Base-by-base conservation (phyloP, 2,888 invertebrate species). In the Cenopis cana region DNA sequence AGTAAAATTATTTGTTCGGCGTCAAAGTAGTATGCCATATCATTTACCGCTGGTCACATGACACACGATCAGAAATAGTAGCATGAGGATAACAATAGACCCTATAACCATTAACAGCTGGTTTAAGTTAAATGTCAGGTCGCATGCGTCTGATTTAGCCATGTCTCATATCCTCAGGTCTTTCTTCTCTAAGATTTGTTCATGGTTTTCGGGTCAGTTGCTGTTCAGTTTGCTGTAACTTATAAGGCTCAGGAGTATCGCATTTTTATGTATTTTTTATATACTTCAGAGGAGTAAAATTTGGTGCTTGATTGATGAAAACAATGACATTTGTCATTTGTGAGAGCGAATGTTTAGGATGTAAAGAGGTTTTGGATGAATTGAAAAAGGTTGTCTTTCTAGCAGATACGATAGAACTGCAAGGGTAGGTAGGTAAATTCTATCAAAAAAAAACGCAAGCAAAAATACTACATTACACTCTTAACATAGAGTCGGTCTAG, bases 81-180 rank as follows among this genome's bases (percentile, higher is more conserved):
- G 76, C 0, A 90, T 80, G 0, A 92, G 73, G 1, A 91, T 87
- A 0, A 89, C 85, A 1, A 91, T 59, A 1, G 91, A 88, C 0
- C 90, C 90, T 0, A 89, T 77, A 0, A 89, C 82, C 81, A 89
- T 89, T 0, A 91, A 78, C 5, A 91, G 78, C 61, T 91, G 90
- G 71, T 90, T 88, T 11, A 91, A 73, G 69, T 87, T 89, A 49
- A 90, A 86, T 65, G 72, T 79, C 0, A 87, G 77, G 1, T 82
- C 83, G 57, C 81, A 82, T 0, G 72, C 12, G 1, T 14, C 65
- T 74, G 18, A 74, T 77, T 24, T 24, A 69, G 75, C 85, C 87
- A 79, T 79, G 54, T 73, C 59, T 73, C 73, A 71, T 55, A 33
- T 33, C 50, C 9, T 36, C 33, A 2, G 33, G 33, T 33, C 24